A percentile compares a stretch with the other conserved stretches of the same genome.
These are phyloP conservation scores for Silvanus unidentatus DNA, from an alignment of 2,888 invertebrate genomes.

Conservation along the genomic window DNA sequence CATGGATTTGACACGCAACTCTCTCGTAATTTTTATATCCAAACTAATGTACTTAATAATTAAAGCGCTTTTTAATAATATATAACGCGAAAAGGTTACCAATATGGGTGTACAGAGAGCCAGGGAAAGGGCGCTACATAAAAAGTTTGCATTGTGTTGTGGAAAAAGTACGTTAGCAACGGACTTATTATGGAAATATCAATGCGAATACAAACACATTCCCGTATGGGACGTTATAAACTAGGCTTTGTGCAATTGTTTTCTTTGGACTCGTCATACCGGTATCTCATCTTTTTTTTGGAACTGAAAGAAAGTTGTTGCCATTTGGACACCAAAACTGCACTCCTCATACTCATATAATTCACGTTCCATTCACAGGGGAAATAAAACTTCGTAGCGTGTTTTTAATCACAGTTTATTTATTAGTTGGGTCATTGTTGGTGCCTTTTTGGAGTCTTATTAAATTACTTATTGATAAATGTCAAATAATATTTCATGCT, in stretches of 20 bases:
- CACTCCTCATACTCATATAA: conserved; percentile 5
- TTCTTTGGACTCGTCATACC: conserved; percentile 25
- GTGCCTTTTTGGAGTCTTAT: no score
- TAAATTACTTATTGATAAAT: no score
- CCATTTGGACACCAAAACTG: conserved; percentile 27
- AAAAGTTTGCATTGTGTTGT: conserved; percentile 23
- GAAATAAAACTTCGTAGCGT: background rate
- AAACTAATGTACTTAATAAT: conserved; percentile 5
- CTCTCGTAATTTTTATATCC: conserved; percentile 4
- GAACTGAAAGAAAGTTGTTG: conserved; percentile 16
- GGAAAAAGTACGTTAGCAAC: conserved; percentile 18
- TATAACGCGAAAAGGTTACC: conserved; percentile 5
- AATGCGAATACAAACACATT: conserved; percentile 22
- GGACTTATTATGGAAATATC: conserved; percentile 10
- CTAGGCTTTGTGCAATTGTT: conserved; percentile 16
- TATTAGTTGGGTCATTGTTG: background rate
- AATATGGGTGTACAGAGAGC: no score
- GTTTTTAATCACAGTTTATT: conserved; percentile 1
- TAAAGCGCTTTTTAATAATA: conserved; percentile 1
- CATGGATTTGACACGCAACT: conserved; percentile 1
- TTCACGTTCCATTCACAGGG: conserved; percentile 3
- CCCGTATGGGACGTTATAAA: conserved; percentile 25
- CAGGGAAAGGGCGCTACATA: conserved; percentile 8
- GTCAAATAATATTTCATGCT: no score
- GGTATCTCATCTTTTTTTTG: conserved; percentile 25